Conservation (phyloP, 2,888 invertebrate species). For the Dasysyrphus albostriatus region DNA sequence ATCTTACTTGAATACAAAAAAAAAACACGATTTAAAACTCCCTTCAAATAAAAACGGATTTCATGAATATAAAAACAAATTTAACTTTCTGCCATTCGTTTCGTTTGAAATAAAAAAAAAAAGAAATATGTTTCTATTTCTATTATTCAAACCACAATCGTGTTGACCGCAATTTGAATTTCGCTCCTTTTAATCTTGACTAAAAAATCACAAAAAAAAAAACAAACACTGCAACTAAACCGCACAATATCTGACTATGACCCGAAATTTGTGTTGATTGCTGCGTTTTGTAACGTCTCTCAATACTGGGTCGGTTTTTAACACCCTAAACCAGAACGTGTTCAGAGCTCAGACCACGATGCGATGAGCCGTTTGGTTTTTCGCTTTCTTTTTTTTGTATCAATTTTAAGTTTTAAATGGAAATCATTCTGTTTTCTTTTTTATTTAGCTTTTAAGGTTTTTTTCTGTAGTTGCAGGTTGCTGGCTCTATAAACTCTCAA, state of each 20-base stretch:
- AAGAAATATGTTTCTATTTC: constrained; percentile 36
- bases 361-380: constrained; percentile 1
- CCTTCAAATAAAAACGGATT: neutral
- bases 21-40: constrained; percentile 5
- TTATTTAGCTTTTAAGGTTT: constrained; percentile 8
- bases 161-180: constrained; percentile 67
- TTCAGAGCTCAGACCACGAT: neutral
- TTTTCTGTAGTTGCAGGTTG: neutral
- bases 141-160: constrained; percentile 63
- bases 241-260: constrained; percentile 50
- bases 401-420: constrained; percentile 29
- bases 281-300: constrained; percentile 47
- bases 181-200: constrained; percentile 64
- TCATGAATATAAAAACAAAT: constrained; percentile 28
- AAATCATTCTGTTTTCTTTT: constrained; percentile 1
- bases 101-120: neutral
- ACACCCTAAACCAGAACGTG: neutral
- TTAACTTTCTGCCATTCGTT: neutral
- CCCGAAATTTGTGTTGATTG: constrained; percentile 64
- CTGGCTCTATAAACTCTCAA: neutral
- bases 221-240: constrained; percentile 31
- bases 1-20: neutral
- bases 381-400: neutral
- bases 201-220: constrained; percentile 19
- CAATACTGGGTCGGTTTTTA: constrained; percentile 2